Evolutionary conservation across 2,113 vertebrate genomes (phyloP).

Genomic region (Tonatia bakeri): DNA sequence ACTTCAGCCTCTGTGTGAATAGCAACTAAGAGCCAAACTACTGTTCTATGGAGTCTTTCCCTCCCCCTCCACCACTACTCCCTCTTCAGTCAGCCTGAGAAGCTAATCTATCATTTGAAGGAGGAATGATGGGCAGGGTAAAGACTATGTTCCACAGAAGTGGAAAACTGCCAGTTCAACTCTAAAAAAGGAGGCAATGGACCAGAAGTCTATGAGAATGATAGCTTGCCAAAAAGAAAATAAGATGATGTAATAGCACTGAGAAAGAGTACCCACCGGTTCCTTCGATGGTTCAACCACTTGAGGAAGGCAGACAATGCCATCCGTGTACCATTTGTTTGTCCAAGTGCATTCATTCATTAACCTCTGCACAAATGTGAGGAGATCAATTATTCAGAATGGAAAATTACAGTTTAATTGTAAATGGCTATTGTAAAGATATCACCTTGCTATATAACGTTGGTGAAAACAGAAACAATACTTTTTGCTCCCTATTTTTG

Average conservation of each 20-base stretch:
- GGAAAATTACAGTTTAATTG: constrained; percentile 6
- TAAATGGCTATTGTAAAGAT: background rate
- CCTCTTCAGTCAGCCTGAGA: background rate
- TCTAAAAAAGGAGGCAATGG: background rate
- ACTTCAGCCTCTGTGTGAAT: background rate
- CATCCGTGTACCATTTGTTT: background rate
- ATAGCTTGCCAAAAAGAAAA: constrained; percentile 29
- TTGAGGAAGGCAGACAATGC: background rate
- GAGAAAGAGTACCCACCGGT: background rate
- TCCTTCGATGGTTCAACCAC: background rate
- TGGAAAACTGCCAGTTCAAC: background rate
- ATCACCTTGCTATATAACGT: background rate
- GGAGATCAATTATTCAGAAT: constrained; percentile 21
- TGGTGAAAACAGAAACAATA: background rate
- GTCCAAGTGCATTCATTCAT: background rate
- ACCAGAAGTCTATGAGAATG: constrained; percentile 11
- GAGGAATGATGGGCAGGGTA: background rate
- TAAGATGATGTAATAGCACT: background rate
- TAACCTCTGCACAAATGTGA: background rate
- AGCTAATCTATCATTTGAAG: background rate
- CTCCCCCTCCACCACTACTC: background rate
- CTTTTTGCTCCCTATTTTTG: background rate
- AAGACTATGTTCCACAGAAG: background rate
- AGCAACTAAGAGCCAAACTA: background rate
- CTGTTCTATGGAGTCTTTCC: background rate